These are phyloP conservation scores for Tholera decimalis DNA, from an alignment of 2,888 invertebrate species.

Conservation along the genomic window DNA sequence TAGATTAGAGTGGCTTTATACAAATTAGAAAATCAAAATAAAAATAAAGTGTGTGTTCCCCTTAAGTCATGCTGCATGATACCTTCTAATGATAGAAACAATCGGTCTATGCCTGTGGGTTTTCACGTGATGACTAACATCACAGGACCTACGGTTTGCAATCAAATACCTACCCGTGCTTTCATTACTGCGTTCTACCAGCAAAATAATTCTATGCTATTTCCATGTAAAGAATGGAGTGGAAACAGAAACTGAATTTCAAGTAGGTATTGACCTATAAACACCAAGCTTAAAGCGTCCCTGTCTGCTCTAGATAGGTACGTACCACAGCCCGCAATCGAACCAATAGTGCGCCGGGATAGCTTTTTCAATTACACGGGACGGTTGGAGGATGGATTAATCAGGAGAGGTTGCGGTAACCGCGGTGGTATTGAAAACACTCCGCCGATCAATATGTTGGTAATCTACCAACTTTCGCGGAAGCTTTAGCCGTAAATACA, in stretches of 20 bases:
- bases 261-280: neutral
- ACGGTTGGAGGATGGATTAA: conserved; percentile 7
- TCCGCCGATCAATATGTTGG: conserved; percentile 6
- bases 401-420: conserved; percentile 7
- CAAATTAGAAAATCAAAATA: too few species aligned
- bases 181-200: neutral
- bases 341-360: conserved; percentile 14
- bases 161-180: neutral
- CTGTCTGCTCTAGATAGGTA: neutral
- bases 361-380: conserved; percentile 31
- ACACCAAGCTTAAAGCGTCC: neutral
- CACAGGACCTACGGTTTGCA: too few species aligned
- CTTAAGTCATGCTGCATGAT: too few species aligned
- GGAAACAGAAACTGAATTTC: neutral
- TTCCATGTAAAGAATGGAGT: neutral
- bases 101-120: too few species aligned
- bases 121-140: too few species aligned
- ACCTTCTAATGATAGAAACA: too few species aligned
- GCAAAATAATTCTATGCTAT: conserved; percentile 12
- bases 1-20: too few species aligned
- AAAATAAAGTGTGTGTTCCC: too few species aligned
- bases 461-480: conserved; percentile 2
- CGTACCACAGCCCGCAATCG: neutral
- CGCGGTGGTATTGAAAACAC: neutral
- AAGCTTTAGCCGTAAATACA: neutral